Evolutionary conservation across 2,888 invertebrate genomes (phyloP).

Genomic region (Cryptocephalus moraei): DNA sequence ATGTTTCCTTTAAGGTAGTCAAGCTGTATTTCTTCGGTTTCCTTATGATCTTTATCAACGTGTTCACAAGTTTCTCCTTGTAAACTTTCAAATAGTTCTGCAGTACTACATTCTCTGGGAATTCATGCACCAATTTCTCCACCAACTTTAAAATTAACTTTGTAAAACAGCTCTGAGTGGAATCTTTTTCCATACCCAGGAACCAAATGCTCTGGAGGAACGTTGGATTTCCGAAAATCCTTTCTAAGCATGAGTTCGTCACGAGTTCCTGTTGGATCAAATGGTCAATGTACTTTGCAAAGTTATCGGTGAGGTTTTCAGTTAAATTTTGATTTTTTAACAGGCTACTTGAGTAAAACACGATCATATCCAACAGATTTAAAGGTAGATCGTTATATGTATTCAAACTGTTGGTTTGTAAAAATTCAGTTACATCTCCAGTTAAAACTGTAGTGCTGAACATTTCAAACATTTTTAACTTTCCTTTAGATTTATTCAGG

Average conservation of each 20-base stretch:
- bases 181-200: conserved; percentile 22
- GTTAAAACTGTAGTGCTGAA: conserved; percentile 21
- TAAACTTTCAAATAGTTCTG: conserved; percentile 38
- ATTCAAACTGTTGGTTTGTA: conserved; percentile 10
- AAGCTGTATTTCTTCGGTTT: conserved; percentile 33
- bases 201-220: conserved; percentile 35
- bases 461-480: conserved; percentile 15
- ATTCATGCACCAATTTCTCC: conserved; percentile 9
- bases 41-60: conserved; percentile 36
- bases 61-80: conserved; percentile 42
- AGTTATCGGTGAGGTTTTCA: conserved; percentile 17
- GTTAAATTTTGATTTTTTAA: conserved; percentile 9
- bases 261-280: conserved; percentile 12
- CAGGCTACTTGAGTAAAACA: conserved; percentile 25
- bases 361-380: conserved; percentile 21
- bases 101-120: too few species aligned
- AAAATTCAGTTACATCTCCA: conserved; percentile 16
- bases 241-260: conserved; percentile 23
- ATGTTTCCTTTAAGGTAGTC: conserved; percentile 35
- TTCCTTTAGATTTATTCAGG: conserved; percentile 20
- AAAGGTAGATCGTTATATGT: conserved; percentile 18
- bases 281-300: conserved; percentile 16
- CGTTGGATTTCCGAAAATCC: conserved; percentile 36
- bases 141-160: conserved; percentile 21
- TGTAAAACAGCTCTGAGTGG: conserved; percentile 25